These are phyloP conservation scores for Lydus trimaculatus DNA, from an alignment of 2,888 invertebrate species.

Conservation along the genomic window DNA sequence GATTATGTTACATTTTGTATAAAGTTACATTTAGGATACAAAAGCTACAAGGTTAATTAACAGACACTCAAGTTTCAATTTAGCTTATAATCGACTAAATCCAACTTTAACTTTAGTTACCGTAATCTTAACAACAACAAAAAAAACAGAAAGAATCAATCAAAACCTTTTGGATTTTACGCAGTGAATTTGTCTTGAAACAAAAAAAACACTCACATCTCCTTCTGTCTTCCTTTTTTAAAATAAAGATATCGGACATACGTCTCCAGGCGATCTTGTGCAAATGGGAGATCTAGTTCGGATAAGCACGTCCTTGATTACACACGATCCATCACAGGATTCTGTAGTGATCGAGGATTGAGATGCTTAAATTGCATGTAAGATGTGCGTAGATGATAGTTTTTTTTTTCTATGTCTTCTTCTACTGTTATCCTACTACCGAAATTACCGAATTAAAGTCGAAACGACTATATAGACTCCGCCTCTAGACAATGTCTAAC, in stretches of 20 bases:
- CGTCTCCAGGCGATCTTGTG: conserved; percentile 44
- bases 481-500: conserved; percentile 33
- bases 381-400: conserved; percentile 43
- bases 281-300: conserved; percentile 40
- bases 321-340: conserved; percentile 51
- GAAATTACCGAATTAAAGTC: conserved; percentile 51
- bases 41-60: not conserved
- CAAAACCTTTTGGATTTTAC: conserved; percentile 41
- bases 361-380: conserved; percentile 54
- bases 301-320: conserved; percentile 53
- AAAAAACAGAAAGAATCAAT: conserved; percentile 29
- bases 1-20: not conserved
- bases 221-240: conserved; percentile 27
- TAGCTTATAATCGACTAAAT: not conserved
- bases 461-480: conserved; percentile 15
- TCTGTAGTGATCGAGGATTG: conserved; percentile 51
- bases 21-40: not conserved
- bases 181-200: conserved; percentile 49
- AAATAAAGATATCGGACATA: conserved; percentile 47
- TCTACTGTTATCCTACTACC: conserved; percentile 22
- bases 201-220: conserved; percentile 50
- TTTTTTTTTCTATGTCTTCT: no score
- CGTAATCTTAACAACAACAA: not conserved
- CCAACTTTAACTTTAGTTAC: not conserved
- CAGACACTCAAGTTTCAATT: not conserved